A percentile compares a stretch with the other conserved stretches of the same genome.
Evolutionary conservation across 2,113 vertebrate genomes (phyloP).

Genomic region (Larimichthys crocea): DNA sequence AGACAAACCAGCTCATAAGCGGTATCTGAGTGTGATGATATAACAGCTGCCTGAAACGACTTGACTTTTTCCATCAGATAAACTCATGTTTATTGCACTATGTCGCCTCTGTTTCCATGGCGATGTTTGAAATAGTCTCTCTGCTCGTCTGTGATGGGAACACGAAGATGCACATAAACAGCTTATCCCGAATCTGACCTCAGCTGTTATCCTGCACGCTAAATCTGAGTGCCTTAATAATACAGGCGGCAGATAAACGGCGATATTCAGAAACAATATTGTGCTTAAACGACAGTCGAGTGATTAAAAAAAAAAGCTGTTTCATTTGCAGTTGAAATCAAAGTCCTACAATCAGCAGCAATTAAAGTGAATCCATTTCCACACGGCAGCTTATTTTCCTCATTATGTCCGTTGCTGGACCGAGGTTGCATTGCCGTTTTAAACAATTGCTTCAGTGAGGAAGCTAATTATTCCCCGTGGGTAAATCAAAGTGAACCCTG

Average conservation of each 20-base stretch:
- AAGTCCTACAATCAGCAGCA: slow-evolving; percentile 17
- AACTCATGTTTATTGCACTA: slow-evolving; percentile 7
- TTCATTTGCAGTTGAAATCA: background rate
- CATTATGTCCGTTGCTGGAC: slow-evolving; percentile 35
- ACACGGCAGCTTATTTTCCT: slow-evolving; percentile 18
- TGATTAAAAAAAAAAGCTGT: background rate
- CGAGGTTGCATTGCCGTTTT: slow-evolving; percentile 19
- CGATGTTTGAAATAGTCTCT: slow-evolving; percentile 20
- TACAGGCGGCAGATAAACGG: background rate
- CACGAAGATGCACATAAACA: slow-evolving; percentile 10
- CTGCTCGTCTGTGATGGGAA: slow-evolving; percentile 3
- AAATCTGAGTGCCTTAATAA: slow-evolving; percentile 5
- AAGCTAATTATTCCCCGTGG: slow-evolving; percentile 49
- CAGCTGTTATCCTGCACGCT: slow-evolving; percentile 11
- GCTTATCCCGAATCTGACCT: slow-evolving; percentile 45
- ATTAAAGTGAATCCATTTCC: slow-evolving; percentile 45
- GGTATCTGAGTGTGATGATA: background rate
- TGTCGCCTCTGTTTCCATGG: slow-evolving; percentile 56
- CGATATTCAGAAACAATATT: background rate
- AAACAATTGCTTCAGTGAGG: slow-evolving; percentile 45
- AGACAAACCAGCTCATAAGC: background rate
- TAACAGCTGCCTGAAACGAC: slow-evolving; percentile 1
- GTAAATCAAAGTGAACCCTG: slow-evolving; percentile 27
- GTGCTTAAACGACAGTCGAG: background rate
- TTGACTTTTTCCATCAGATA: background rate